phyloP scores from a whole-genome alignment of 2,888 invertebrate species.

The Thymelicus sylvestris region DNA sequence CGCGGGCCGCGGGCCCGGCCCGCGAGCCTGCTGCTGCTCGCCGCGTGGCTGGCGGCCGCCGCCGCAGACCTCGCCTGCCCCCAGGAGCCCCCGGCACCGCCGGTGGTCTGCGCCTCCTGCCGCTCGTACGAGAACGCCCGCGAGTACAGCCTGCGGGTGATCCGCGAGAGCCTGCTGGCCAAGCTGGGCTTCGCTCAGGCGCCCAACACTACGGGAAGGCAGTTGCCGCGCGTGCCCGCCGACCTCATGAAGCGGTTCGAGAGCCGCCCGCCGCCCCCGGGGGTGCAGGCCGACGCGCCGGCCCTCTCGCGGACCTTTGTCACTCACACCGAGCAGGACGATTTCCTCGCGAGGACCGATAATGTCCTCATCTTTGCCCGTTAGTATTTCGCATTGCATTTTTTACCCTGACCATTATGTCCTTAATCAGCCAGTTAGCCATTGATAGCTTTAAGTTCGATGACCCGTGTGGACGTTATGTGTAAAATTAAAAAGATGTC shows the following conservation, averaged over 20 bases:
- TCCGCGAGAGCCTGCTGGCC: constrained; percentile 86
- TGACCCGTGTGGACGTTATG: constrained; percentile 49
- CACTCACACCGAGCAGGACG: constrained; percentile 86
- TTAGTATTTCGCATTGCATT: constrained; percentile 72
- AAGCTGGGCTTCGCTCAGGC: constrained; percentile 86
- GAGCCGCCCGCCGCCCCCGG: constrained; percentile 82
- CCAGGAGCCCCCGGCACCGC: constrained; percentile 63
- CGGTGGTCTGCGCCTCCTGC: constrained; percentile 81
- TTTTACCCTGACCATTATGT: constrained; percentile 31
- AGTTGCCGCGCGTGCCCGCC: constrained; percentile 84
- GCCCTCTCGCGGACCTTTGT: constrained; percentile 79
- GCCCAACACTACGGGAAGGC: constrained; percentile 86
- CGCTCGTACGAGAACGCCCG: constrained; percentile 84
- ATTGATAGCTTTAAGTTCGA: constrained; percentile 59
- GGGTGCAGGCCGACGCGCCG: constrained; percentile 86
- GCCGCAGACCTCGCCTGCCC: constrained; percentile 74
- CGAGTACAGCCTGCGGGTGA: constrained; percentile 85
- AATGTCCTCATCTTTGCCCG: constrained; percentile 89
- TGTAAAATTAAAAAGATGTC: constrained; percentile 28
- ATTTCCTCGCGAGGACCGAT: constrained; percentile 88
- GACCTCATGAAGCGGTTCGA: constrained; percentile 81
- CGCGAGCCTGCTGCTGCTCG: constrained; percentile 84
- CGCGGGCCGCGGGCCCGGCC: constrained; percentile 84
- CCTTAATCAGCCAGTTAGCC: constrained; percentile 31
- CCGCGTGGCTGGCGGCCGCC: constrained; percentile 78